A percentile compares a stretch with the other conserved stretches of the same genome.
Evolutionary conservation across 2,797 vertebrate genomes (phyloP).

Genomic region (Lacerta viridis): DNA sequence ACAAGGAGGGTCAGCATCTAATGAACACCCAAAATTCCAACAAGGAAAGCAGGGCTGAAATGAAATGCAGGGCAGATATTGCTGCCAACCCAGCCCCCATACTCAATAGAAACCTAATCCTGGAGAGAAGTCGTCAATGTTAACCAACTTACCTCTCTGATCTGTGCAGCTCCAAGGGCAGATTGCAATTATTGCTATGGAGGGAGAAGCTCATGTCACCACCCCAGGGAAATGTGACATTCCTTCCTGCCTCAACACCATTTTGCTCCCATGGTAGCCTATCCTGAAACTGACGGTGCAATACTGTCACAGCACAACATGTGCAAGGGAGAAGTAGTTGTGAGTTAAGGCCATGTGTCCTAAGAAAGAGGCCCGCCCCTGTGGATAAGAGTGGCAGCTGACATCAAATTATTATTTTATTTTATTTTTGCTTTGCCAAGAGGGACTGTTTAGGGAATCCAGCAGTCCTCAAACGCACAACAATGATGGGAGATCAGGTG

Average conservation of each 20-base stretch:
- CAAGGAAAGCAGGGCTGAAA: constrained; percentile 3
- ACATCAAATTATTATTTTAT: background rate
- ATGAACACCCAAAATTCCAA: background rate
- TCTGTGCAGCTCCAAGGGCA: background rate
- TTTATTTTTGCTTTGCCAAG: background rate
- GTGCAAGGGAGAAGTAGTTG: background rate
- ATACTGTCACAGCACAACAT: background rate
- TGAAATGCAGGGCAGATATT: constrained; percentile 12
- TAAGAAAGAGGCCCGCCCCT: background rate
- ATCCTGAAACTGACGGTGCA: background rate
- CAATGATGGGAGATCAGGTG: background rate
- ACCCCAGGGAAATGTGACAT: background rate
- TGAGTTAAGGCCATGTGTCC: background rate
- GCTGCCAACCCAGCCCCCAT: constrained; percentile 15
- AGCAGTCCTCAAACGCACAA: background rate
- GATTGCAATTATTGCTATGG: background rate
- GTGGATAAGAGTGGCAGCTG: background rate
- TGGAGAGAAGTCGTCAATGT: constrained; percentile 73
- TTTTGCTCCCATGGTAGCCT: background rate
- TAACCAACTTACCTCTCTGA: constrained; percentile 70
- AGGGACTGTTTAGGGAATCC: background rate
- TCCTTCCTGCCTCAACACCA: background rate
- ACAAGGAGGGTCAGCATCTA: background rate
- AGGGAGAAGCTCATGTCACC: background rate
- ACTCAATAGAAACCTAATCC: constrained; percentile 81